phyloP scores from a whole-genome alignment of 2,113 vertebrate species.

The Ancistrus triradiatus region DNA sequence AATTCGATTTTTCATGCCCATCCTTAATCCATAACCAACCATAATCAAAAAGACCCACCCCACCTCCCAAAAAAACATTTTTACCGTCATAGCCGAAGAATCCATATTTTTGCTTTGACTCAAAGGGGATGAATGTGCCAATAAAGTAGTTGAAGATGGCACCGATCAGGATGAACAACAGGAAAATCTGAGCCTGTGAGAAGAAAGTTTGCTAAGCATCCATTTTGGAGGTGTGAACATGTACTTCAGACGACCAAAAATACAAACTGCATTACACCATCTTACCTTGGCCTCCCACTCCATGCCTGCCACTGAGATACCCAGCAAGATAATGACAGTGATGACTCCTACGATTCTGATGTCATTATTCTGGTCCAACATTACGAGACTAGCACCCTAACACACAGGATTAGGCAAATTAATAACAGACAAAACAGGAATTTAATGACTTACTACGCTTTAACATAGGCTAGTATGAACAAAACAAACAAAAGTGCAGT shows the following conservation, averaged over 20 bases:
- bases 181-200: conserved; percentile 86
- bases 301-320: conserved; percentile 97
- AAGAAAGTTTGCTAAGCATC: conserved; percentile 24
- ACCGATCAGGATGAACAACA: conserved; percentile 84
- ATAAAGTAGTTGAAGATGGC: conserved; percentile 91
- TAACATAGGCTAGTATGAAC: too few relatives aligned
- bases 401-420: not conserved
- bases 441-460: too few relatives aligned
- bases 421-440: too few relatives aligned
- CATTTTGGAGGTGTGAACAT: not conserved
- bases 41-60: too few relatives aligned
- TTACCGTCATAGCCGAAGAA: conserved; percentile 91
- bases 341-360: conserved; percentile 92
- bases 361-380: conserved; percentile 86
- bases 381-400: conserved; percentile 74
- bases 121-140: conserved; percentile 84
- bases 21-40: too few relatives aligned
- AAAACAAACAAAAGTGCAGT: too few relatives aligned
- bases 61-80: too few relatives aligned
- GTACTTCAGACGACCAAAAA: not conserved
- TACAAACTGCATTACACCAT: not conserved
- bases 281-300: conserved; percentile 97
- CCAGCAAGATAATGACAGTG: conserved; percentile 86
- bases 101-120: conserved; percentile 79
- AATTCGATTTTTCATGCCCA: too few relatives aligned